Base-by-base conservation (phyloP, 2,888 invertebrate species). In the Cheilosia soror region DNA sequence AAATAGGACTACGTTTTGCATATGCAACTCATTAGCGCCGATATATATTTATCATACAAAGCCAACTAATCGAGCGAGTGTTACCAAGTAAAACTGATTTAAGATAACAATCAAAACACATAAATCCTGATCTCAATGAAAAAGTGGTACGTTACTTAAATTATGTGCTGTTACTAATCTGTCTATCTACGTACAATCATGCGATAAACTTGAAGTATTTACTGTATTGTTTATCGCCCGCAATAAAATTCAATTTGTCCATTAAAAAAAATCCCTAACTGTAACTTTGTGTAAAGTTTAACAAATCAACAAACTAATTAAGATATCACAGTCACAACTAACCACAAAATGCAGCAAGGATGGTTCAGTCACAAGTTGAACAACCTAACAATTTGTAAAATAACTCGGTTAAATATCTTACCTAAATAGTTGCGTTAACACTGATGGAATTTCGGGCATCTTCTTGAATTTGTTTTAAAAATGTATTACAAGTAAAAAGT, bases 371-470 rank as follows among this genome's bases (percentile, higher is more conserved):
- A 4, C 1, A 44, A n/a, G 13, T 42, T 2, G 15, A 44, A 5
- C 15, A 44, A 20, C 20, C 15, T 2, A n/a, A 5, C 15, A 47
- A 15, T 15, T 15, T 15, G 5, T 42, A n/a, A 42, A 42, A 11
- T 4, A 44, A 5, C 7, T 31, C 33, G 4, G 9, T 9, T 37
- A 37, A 0, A 11, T 20, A 0, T 51, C 80, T 90, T 84, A 90
- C 90, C 88, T 88, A 84, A 91, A 90, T 65, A 90, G 78, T 86
- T 89, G 87, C 58, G 87, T 81, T 33, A 90, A 87, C 87, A 87
- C 89, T 83, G 73, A 87, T 63, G 90, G 89, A 71, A 91, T 77
- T 27, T 88, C 88, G 42, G 90, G 76, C 90, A 90, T 90, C 87
- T 76, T 84, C 4, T 27, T 15, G n/a, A 55, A 7, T 40, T 51